Base-by-base conservation (phyloP, 2,797 vertebrate species). In the Distichodus sexfasciatus region DNA sequence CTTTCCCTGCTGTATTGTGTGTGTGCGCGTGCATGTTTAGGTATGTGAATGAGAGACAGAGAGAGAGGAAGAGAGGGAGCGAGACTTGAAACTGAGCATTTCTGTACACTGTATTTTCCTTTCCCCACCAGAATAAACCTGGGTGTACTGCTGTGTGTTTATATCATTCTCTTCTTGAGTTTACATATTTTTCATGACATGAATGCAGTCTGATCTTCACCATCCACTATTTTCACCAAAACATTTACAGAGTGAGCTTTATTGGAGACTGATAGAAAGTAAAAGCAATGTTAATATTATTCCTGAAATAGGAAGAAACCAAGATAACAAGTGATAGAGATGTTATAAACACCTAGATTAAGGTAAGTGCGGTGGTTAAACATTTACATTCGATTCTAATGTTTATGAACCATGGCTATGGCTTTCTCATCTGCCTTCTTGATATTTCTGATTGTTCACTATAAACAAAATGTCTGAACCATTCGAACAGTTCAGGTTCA, bases 311-410 rank as follows among this genome's bases (percentile, higher is more conserved):
- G 35, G 23, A 31, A 43, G 24, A 2, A 48, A 15, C 3, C 8
- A 4, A 1, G 23, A 15, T 7, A 43, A 44, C 26, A 33, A 41
- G 9, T 44, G 44, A 46, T 31, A 26, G 41, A 47, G 11, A 19
- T 41, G 31, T 14, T 29, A 48, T 24, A 62, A 61, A 50, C 28
- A 43, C 4, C 61, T 55, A 6, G 40, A 12, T 24, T 24, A 28
- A 12, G 3, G 2, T 35, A 35, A 54, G 38, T 28, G 12, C 7
- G 21, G 11, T 28, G 10, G 8, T 44, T 66, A 76, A 69, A 66
- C 10, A 61, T 66, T 66, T 59, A 66, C 36, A 65, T n/a, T 26
- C 40, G 31, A 35, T 50, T 47, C 2, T 14, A 28, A 31, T 65
- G 28, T 68, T 68, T 47, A 65, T 41, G 24, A 48, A 26, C 4